Evolutionary conservation across 2,888 invertebrate genomes (phyloP), one percentile per base, ranked within the genome.

Genomic region (Belgica antarctica): DNA sequence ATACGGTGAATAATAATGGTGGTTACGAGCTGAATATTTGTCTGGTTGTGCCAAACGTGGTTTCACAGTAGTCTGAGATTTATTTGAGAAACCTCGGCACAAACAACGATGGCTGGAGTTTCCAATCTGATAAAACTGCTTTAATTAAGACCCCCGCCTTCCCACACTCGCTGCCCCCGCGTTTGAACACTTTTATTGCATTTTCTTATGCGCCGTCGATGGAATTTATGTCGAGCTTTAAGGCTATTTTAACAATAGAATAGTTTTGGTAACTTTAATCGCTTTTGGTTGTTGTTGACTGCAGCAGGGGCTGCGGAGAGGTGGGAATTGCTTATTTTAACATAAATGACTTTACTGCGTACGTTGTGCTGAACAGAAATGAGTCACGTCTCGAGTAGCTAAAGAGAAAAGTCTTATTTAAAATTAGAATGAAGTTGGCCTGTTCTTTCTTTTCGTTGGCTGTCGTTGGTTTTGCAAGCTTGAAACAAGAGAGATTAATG

Each of bases 371-470:
- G 41, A 41, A 15, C 15, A 34, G 19, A 62, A 62, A 62, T 62
- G 34, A 34, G 62, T 62, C 62, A 36, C 31, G 10, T 41, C 41
- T 41, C 10, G 41, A 41, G 15, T 12, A 41, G 41, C 41, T 12
- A 41, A 41, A 5, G 41, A 41, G 15, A 41, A 41, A 41, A 15
- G 41, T 41, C 15, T 41, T 15, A 41, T 63, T 63, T 63, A 63
- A 63, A 46, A 24, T 63, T 63, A 63, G 63, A 63, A 63, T 36
- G 24, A 41, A 41, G 41, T 41, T 41, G 41, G n/a, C 2, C 41
- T 41, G 41, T 41, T 41, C 41, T 41, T 41, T 41, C 10, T n/a
- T n/a, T n/a, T 41, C 15, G 15, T 15, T n/a, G 12, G 34, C 34
- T 34, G 41, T 41, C 41, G 41, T n/a, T n/a, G n/a, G n/a, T n/a